Evolutionary conservation across 2,797 vertebrate species (phyloP), one percentile per base, ranked within the genome.

Genomic region (Peromyscus eremicus): DNA sequence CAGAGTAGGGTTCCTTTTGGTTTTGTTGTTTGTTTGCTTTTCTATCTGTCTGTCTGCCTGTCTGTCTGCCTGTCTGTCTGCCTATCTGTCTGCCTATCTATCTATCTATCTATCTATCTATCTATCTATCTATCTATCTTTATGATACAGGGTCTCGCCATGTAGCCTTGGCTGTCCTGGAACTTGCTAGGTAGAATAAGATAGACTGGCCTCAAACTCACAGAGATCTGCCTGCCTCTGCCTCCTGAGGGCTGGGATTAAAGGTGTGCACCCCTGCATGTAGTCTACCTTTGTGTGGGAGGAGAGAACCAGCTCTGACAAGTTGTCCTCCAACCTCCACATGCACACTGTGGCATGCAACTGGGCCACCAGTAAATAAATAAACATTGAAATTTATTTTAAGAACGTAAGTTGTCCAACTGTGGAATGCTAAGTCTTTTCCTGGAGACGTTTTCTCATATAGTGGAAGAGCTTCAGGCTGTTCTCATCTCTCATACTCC

Each of bases 241-340:
- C 37, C 8, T 83, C 60, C n/a, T 4, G 29, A 32, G 57, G 32
- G 27, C 37, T 64, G 27, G 81, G 37, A 83, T 27, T 43, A 64
- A 62, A 83, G 60, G 27, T 1, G 0, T 19, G 14, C 12, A 3
- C 27, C 37, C 17, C n/a, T 27, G 29, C 12, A 4, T 25, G 14
- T 29, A 40, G 21, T 81, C 52, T 81, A 25, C 34, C 76, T 79
- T 49, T 79, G 49, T 55, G 49, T 55, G 17, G 52, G 57, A 37
- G 52, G 52, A 81, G 52, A 57, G 34, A 52, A 37, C 34, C 34
- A 37, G 79, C 34, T 37, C 34, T 10, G 6, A 57, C 34, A 57
- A 37, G 10, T n/a, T 57, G 77, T 52, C 77, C 34, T 57, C 43
- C 34, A n/a, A 25, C 34, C 49, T 55, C 19, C 19, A 7, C 4